Evolutionary conservation across 2,888 invertebrate species (phyloP), one percentile per base, ranked within the genome.

Genomic region (Apamea sordens): DNA sequence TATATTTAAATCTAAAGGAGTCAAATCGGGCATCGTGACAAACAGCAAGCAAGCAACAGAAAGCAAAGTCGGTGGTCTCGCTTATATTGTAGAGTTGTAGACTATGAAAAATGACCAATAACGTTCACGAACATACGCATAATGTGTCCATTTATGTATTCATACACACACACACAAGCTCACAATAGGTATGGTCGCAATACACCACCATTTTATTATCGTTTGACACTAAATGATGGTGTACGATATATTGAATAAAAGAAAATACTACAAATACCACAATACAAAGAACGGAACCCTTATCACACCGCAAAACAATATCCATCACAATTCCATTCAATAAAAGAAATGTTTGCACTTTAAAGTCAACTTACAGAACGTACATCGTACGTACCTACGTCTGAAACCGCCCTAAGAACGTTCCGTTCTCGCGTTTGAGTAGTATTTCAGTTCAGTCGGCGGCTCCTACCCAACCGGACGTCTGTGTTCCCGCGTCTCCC

Each of bases 401-500:
- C 68, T 76, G 83, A 63, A 89, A 71, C 82, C 88, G 86, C 89
- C 89, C 84, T 82, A 73, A 82, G 41, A 41, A 68, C 80, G 82
- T 87, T 88, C 83, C 89, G 85, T 77, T 72, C 78, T 76, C 80
- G 77, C 85, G 85, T 86, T 86, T 86, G 53, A 74, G 65, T 28
- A 80, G 77, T 82, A 78, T 65, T 89, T 88, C 90, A 89, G 86
- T 89, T 85, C 91, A 91, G 92, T 91, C 91, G 89, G 84, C 88
- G 88, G 79, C 87, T 77, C 86, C 77, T 77, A 84, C 77, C 80
- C 74, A 76, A 84, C 68, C 82, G 82, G 86, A 83, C 83, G 86
- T 83, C 77, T 89, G 89, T 88, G 89, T 82, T 73, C 79, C 79
- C 87, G 77, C 77, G 75, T 53, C 56, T 73, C 78, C 76, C 68